Base-by-base conservation (phyloP, 2,113 vertebrate genomes). In the Marmota flaviventris region DNA sequence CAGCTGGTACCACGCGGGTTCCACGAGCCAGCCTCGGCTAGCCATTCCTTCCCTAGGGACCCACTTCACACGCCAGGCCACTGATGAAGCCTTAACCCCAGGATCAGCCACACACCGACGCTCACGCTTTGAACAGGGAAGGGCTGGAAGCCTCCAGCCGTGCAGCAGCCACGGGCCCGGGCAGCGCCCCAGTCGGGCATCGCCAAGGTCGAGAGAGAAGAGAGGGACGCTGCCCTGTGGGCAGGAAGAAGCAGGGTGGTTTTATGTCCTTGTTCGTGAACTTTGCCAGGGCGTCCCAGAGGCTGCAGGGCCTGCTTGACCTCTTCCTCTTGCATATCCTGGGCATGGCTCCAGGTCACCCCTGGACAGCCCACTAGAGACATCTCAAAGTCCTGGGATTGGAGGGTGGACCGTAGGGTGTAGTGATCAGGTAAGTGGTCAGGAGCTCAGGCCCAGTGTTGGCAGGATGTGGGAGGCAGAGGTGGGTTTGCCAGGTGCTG, bases 401-500 rank as follows among this genome's bases (percentile, higher is more conserved):
- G 11, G 17, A 84, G 61, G 34, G 37, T 0, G 13, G 56, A 16
- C 25, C 0, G 4, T 0, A 5, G 53, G 2, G 61, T n/a, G n/a
- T 14, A 16, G 86, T 25, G 7, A 6, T 27, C 72, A 4, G 13
- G 4, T 6, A 48, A 34, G 61, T 1, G n/a, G 4, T 42, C 27
- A 56, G 69, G 75, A 24, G 32, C 10, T 37, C 34, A 14, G 25
- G 56, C 63, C 9, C 1, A 1, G 32, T 24, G 34, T 5, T 6
- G 5, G 39, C 22, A 12, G 16, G 20, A 27, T 3, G 56, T 1
- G 18, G 79, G 77, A 8, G 5, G 20, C 86, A 53, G 58, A 37
- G 27, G 22, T 20, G 20, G 2, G 29, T 61, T n/a, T 25, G 18
- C 22, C 8, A 32, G 58, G 72, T 63, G 27, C 39, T 42, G 61